These are phyloP conservation scores for Trinectes maculatus DNA, from an alignment of 2,113 vertebrate genomes.

Conservation along the genomic window DNA sequence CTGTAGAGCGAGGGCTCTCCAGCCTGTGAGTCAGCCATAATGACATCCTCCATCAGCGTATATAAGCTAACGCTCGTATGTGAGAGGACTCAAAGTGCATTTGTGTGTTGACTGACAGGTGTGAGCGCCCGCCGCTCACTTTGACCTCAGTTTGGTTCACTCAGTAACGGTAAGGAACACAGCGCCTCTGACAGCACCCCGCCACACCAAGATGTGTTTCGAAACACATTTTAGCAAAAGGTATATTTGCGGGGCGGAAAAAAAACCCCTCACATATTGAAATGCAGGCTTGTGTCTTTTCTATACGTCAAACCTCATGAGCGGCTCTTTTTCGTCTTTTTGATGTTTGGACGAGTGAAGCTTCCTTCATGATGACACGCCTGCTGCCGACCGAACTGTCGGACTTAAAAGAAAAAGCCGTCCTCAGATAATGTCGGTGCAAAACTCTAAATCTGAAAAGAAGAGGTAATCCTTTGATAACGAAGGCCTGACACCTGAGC, in stretches of 20 bases:
- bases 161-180: too few relatives aligned
- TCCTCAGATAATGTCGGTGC: conserved; percentile 26
- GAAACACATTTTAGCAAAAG: too few relatives aligned
- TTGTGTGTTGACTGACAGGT: too few relatives aligned
- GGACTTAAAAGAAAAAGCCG: conserved; percentile 55
- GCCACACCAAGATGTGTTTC: too few relatives aligned
- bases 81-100: too few relatives aligned
- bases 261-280: conserved; percentile 2
- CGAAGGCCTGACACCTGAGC: conserved; percentile 24
- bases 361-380: conserved; percentile 32
- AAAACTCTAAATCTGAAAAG: conserved; percentile 47
- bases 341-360: conserved; percentile 23
- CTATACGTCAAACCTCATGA: neutral
- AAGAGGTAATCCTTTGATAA: conserved; percentile 48
- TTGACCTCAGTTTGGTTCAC: too few relatives aligned
- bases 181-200: neutral
- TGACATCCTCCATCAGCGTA: too few relatives aligned
- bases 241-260: too few relatives aligned
- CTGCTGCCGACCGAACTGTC: conserved; percentile 42
- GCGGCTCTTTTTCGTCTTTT: conserved; percentile 35
- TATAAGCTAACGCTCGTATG: too few relatives aligned
- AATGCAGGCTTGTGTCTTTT: conserved; percentile 3
- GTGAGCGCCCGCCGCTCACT: too few relatives aligned
- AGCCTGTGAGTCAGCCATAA: too few relatives aligned
- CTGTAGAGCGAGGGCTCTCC: too few relatives aligned